Evolutionary conservation across 2,888 invertebrate species (phyloP).

Genomic region (Aspidiotus destructor): DNA sequence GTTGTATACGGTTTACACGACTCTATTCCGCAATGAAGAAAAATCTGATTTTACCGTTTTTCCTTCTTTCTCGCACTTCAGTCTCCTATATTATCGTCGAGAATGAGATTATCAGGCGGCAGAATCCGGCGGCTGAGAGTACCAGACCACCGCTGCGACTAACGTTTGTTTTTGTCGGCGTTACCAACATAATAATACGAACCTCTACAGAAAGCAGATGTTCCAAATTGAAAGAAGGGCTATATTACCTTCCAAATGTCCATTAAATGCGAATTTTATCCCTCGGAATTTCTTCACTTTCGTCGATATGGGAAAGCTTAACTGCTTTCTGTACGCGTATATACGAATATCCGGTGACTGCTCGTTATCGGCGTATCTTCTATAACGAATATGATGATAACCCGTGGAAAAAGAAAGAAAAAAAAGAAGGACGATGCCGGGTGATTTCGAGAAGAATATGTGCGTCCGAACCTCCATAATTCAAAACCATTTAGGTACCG

Average conservation of each 20-base stretch:
- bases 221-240: constrained; percentile 30
- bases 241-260: constrained; percentile 28
- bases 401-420: neutral
- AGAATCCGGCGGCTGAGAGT: neutral
- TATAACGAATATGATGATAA: neutral
- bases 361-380: constrained; percentile 2
- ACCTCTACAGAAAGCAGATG: constrained; percentile 28
- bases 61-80: too few relatives aligned
- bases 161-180: constrained; percentile 4
- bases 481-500: too few relatives aligned
- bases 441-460: too few relatives aligned
- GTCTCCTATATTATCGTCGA: too few relatives aligned
- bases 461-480: too few relatives aligned
- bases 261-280: constrained; percentile 30
- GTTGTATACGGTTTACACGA: too few relatives aligned
- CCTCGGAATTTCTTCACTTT: constrained; percentile 9
- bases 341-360: neutral
- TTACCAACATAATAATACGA: constrained; percentile 23
- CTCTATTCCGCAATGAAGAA: too few relatives aligned
- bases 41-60: too few relatives aligned
- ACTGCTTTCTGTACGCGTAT: neutral
- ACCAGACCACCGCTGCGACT: neutral
- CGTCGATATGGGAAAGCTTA: constrained; percentile 5
- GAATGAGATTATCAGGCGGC: neutral
- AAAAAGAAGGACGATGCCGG: too few relatives aligned